Evolutionary conservation across 2,888 invertebrate species (phyloP), one percentile per base, ranked within the genome.

Genomic region (Phanerotoma sp.): DNA sequence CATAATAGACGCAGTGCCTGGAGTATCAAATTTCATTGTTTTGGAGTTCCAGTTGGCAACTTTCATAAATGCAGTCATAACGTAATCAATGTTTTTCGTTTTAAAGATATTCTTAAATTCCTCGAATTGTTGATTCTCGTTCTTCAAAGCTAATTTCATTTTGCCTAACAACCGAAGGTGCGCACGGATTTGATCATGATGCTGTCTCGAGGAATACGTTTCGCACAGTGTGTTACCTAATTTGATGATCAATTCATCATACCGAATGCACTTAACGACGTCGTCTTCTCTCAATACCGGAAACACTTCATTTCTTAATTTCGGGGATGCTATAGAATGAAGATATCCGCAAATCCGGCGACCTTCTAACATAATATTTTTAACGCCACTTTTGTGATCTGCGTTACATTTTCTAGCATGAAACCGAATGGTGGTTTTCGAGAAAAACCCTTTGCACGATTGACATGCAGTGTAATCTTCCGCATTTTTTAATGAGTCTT

Each of bases 241-340:
- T 21, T 53, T 22, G 18, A 63, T 62, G 9, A 63, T 9, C 22
- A 61, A 35, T 48, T 58, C 50, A 42, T 61, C 62, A 46, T 62
- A 64, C 15, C 60, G 51, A 7, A 62, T 63, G 2, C 45, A 42
- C 25, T 49, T 53, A 10, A 50, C 54, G 5, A 64, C 45, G 11
- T 49, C 42, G 35, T 62, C 61, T 45, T 61, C 58, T 37, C 60
- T 42, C 44, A 65, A n/a, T 4, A 60, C 51, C 1, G 62, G 64
- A 46, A 64, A 59, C 3, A 64, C 47, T 35, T 9, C 44, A 18
- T 51, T 16, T 16, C 60, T 52, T 9, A 61, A 41, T 10, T 41
- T 15, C 15, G 40, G 13, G 32, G 44, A 46, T 5, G 58, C 61
- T 15, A 32, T 45, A 40, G 20, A 16, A 50, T 61, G 64, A 35